phyloP scores from a whole-genome alignment of 1,140 invertebrate genomes.

The Paraescarpia echinospica region DNA sequence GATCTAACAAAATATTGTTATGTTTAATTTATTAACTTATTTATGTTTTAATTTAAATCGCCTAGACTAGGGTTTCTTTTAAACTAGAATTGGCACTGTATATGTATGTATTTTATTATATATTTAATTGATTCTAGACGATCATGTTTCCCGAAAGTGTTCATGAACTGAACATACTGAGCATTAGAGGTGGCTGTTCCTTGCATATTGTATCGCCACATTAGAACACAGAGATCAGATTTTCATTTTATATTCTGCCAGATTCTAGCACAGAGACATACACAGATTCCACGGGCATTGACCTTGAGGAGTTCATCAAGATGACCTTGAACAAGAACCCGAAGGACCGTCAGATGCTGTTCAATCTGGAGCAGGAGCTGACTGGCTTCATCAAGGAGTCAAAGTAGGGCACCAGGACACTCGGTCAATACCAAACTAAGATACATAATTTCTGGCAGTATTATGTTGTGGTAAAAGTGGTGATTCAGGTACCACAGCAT shows the following conservation, averaged over 20 bases:
- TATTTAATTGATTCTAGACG: too few species aligned
- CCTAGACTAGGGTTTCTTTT: too few species aligned
- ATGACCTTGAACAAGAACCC: constrained; percentile 86
- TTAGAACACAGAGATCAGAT: background rate
- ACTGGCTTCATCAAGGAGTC: constrained; percentile 79
- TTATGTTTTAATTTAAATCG: too few species aligned
- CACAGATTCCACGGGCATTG: constrained; percentile 75
- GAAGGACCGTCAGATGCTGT: constrained; percentile 80
- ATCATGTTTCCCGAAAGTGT: too few species aligned
- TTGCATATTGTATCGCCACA: too few species aligned
- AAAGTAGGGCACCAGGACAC: constrained; percentile 64
- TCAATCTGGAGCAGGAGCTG: constrained; percentile 86
- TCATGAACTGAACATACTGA: background rate
- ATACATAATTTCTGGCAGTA: too few species aligned
- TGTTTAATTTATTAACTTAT: too few species aligned
- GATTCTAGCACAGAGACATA: constrained; percentile 76
- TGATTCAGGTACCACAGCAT: background rate
- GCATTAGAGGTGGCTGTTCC: too few species aligned
- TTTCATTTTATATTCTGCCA: constrained; percentile 37
- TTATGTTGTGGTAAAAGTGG: background rate
- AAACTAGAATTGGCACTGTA: too few species aligned
- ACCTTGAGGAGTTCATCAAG: constrained; percentile 83
- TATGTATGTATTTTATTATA: too few species aligned
- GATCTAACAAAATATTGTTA: too few species aligned
- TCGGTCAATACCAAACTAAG: too few species aligned